Conservation (phyloP, 2,888 invertebrate species). For the Keiferia lycopersicella region DNA sequence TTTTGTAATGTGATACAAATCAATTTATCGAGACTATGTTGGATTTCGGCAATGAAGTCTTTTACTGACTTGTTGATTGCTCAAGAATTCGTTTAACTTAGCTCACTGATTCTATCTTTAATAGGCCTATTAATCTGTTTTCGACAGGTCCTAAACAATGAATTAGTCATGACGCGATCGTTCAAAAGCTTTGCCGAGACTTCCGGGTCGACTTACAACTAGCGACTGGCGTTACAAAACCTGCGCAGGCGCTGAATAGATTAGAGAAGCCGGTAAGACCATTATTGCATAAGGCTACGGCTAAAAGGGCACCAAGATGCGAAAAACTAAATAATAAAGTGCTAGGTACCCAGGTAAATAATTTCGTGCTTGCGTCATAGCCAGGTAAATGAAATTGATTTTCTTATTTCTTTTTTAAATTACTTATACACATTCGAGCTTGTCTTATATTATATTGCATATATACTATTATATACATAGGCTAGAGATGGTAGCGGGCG, state of each 20-base stretch:
- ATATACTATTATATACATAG: too few relatives aligned
- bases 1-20: background rate
- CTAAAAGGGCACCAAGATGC: background rate
- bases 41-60: too few relatives aligned
- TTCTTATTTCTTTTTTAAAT: too few relatives aligned
- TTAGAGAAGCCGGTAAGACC: slow-evolving; percentile 6
- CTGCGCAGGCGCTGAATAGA: background rate
- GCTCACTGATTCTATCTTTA: background rate
- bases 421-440: too few relatives aligned
- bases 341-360: background rate
- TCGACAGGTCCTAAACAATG: background rate
- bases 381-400: too few relatives aligned
- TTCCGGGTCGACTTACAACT: slow-evolving; percentile 6
- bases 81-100: background rate
- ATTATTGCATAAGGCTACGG: slow-evolving; percentile 4
- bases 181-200: background rate
- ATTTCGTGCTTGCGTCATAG: too few relatives aligned
- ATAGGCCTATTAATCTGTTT: background rate
- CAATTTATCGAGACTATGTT: background rate
- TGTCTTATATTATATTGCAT: too few relatives aligned
- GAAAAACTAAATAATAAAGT: background rate
- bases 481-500: too few relatives aligned
- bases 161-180: slow-evolving; percentile 9
- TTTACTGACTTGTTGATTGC: too few relatives aligned
- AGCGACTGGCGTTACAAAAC: slow-evolving; percentile 9